These are phyloP conservation scores for Danio tinwini DNA, from an alignment of 2,797 vertebrate species.

Conservation along the genomic window DNA sequence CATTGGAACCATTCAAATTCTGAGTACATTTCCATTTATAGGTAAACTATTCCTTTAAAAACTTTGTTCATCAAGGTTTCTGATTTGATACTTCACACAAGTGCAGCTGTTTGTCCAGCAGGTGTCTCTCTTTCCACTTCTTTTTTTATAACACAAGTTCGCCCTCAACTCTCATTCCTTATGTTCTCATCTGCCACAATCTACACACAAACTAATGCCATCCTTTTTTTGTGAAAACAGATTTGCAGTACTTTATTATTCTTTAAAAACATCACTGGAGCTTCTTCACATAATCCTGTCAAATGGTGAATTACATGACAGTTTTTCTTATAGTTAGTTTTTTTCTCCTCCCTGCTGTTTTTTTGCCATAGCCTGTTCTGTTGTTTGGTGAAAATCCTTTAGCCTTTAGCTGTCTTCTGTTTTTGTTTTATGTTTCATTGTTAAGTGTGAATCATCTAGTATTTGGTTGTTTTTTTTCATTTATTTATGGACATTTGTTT, in stretches of 20 bases:
- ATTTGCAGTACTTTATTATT: conserved; percentile 43
- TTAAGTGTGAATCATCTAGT: neutral
- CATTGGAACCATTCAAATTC: too few relatives aligned
- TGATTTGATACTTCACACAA: neutral
- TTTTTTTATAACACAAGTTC: neutral
- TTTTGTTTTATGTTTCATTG: conserved; percentile 19
- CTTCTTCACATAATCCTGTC: conserved; percentile 57
- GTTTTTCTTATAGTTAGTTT: conserved; percentile 12
- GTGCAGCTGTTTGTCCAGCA: conserved; percentile 70
- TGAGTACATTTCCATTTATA: too few relatives aligned
- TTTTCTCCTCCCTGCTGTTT: neutral
- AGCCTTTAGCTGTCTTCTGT: conserved; percentile 13
- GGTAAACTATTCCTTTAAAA: too few relatives aligned
- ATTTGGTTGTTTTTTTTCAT: neutral
- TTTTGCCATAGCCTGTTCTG: neutral
- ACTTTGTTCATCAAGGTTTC: neutral
- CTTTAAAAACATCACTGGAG: conserved; percentile 56
- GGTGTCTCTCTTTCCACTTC: conserved; percentile 66
- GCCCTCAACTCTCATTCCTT: conserved; percentile 36
- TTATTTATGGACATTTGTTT: neutral
- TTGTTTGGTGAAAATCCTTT: neutral
- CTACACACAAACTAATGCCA: conserved; percentile 14
- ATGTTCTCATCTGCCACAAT: neutral
- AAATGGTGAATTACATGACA: conserved; percentile 60
- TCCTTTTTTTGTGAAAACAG: conserved; percentile 27